Percentiles rank a stretch among this genome's conserved stretches.
Evolutionary conservation across 2,888 invertebrate genomes (phyloP).

Genomic region (Megaustenia siamemsis): DNA sequence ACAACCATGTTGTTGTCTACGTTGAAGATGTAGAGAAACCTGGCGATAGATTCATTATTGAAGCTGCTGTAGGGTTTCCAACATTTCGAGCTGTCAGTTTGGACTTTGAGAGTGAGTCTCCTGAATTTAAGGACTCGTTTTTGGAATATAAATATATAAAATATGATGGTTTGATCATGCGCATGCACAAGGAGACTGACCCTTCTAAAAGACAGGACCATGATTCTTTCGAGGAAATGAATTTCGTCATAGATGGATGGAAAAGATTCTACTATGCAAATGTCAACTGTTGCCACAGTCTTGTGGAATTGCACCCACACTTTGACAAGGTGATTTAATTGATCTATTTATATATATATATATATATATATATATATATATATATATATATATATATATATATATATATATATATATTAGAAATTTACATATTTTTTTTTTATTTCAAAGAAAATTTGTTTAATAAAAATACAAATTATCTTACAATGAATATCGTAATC

Average conservation of each 20-base stretch:
- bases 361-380: too few species aligned
- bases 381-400: too few species aligned
- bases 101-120: slow-evolving; percentile 60
- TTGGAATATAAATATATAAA: slow-evolving; percentile 61
- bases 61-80: slow-evolving; percentile 59
- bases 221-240: slow-evolving; percentile 33
- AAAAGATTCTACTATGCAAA: slow-evolving; percentile 58
- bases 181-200: slow-evolving; percentile 60
- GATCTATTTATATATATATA: too few species aligned
- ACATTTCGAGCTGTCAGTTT: slow-evolving; percentile 58
- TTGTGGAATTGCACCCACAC: slow-evolving; percentile 51
- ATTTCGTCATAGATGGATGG: slow-evolving; percentile 56
- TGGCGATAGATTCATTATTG: slow-evolving; percentile 58
- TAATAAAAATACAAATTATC: too few species aligned
- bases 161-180: slow-evolving; percentile 54
- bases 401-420: too few species aligned
- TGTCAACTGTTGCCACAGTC: slow-evolving; percentile 25
- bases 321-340: slow-evolving; percentile 56
- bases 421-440: too few species aligned
- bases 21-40: slow-evolving; percentile 53
- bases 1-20: slow-evolving; percentile 59
- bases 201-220: slow-evolving; percentile 13
- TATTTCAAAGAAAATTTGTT: too few species aligned
- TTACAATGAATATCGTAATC: too few species aligned
- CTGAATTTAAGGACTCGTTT: slow-evolving; percentile 56